phyloP scores from a whole-genome alignment of 1,140 invertebrate genomes.

The Brachionus angularis region DNA sequence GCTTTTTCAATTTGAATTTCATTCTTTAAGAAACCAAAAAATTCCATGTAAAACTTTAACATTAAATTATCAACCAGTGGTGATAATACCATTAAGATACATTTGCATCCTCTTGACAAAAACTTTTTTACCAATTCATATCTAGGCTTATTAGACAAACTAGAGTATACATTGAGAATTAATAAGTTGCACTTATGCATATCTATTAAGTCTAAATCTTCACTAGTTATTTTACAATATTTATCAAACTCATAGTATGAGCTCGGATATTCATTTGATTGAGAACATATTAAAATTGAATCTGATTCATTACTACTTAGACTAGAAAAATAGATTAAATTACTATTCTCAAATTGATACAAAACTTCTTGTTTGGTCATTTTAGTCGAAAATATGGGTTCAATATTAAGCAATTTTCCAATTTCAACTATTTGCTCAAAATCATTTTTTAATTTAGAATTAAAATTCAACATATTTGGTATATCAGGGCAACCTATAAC shows the following conservation, averaged over 20 bases:
- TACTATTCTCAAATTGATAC: slow-evolving; percentile 18
- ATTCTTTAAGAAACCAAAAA: slow-evolving; percentile 27
- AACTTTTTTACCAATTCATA: slow-evolving; percentile 33
- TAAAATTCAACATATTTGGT: background rate
- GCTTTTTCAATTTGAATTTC: background rate
- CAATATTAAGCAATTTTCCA: background rate
- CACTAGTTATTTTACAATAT: slow-evolving; percentile 25
- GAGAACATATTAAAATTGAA: slow-evolving; percentile 27
- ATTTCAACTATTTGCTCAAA: slow-evolving; percentile 9
- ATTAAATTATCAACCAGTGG: background rate
- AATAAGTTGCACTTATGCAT: slow-evolving; percentile 31
- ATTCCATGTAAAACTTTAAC: slow-evolving; percentile 2
- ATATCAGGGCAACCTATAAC: slow-evolving; percentile 30
- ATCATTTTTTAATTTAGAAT: slow-evolving; percentile 10
- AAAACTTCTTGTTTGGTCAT: slow-evolving; percentile 39
- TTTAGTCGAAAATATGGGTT: slow-evolving; percentile 27
- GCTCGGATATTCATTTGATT: slow-evolving; percentile 7
- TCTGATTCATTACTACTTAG: slow-evolving; percentile 39
- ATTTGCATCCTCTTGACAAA: background rate
- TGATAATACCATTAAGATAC: slow-evolving; percentile 23
- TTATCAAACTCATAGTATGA: slow-evolving; percentile 28
- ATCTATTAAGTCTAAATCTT: slow-evolving; percentile 30
- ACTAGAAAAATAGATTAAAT: slow-evolving; percentile 23
- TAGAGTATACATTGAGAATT: slow-evolving; percentile 32
- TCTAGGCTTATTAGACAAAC: slow-evolving; percentile 22